Conservation (phyloP, 2,888 invertebrate genomes). For the Noctua janthina region DNA sequence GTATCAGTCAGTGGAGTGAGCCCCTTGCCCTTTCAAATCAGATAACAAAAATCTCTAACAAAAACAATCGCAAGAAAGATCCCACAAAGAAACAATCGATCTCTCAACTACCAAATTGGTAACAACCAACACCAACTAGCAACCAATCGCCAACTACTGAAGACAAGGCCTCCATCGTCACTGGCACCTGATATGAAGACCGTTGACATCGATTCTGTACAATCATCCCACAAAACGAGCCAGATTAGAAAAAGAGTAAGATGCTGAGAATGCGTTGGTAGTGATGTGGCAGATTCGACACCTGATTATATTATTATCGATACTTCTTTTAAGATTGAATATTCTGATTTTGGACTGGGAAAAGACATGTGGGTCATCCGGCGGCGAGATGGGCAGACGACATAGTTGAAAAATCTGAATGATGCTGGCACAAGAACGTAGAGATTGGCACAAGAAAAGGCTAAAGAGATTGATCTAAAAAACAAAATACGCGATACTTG, state of each 20-base stretch:
- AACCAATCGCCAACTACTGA: neutral
- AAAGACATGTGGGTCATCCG: neutral
- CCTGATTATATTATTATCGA: neutral
- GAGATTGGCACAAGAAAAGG: too few relatives aligned
- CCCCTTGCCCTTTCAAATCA: neutral
- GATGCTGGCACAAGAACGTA: too few relatives aligned
- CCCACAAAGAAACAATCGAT: slow-evolving; percentile 10
- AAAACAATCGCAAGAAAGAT: slow-evolving; percentile 2
- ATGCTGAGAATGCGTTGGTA: slow-evolving; percentile 74
- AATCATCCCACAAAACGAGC: slow-evolving; percentile 66
- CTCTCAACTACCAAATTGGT: slow-evolving; percentile 20
- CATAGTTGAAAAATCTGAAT: too few relatives aligned
- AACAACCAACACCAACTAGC: neutral
- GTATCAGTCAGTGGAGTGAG: neutral
- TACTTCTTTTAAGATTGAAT: neutral
- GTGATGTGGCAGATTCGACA: slow-evolving; percentile 15
- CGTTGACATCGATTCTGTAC: slow-evolving; percentile 63
- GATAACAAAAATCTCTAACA: neutral
- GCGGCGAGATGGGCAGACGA: too few relatives aligned
- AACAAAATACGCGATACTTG: neutral
- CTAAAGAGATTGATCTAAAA: neutral
- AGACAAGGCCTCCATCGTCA: slow-evolving; percentile 3
- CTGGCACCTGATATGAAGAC: slow-evolving; percentile 58
- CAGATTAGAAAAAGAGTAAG: slow-evolving; percentile 66
- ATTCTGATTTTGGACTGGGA: neutral